Conservation (phyloP, 92 coral and sea anemone genomes). For the Epizoanthus rinbou region DNA sequence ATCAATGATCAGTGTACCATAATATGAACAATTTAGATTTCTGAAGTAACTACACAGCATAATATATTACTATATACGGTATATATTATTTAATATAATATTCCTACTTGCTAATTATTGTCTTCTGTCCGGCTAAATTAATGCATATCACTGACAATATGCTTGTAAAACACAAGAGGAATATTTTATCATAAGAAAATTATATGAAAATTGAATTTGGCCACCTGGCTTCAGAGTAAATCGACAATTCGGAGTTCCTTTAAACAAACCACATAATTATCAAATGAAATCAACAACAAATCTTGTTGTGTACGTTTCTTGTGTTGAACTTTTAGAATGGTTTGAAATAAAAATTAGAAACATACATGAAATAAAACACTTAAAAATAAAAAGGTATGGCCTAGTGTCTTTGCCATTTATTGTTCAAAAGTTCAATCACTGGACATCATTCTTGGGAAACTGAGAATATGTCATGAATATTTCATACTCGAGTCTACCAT, state of each 20-base stretch:
- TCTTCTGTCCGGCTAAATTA: neutral
- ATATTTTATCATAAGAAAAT: neutral
- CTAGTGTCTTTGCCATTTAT: neutral
- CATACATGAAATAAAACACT: neutral
- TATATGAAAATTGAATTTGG: neutral
- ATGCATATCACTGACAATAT: neutral
- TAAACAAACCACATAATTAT: neutral
- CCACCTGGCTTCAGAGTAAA: neutral
- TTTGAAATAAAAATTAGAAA: neutral
- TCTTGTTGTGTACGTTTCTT: neutral
- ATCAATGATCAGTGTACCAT: neutral
- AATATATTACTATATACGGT: no score
- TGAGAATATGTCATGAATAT: constrained; percentile 2
- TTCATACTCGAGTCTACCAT: constrained; percentile 5
- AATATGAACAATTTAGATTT: neutral
- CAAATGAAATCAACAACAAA: neutral
- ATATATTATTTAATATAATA: no score
- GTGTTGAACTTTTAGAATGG: neutral
- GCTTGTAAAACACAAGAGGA: neutral
- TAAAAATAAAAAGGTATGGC: neutral
- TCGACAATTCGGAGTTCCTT: neutral
- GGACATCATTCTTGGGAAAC: constrained; percentile 3
- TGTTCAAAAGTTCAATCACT: neutral
- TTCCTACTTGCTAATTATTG: constrained; percentile 15
- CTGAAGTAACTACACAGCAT: neutral